Percentiles rank a stretch among this genome's conserved stretches.
Evolutionary conservation across 2,888 invertebrate species (phyloP).

Genomic region (Drosophila glabriapex): DNA sequence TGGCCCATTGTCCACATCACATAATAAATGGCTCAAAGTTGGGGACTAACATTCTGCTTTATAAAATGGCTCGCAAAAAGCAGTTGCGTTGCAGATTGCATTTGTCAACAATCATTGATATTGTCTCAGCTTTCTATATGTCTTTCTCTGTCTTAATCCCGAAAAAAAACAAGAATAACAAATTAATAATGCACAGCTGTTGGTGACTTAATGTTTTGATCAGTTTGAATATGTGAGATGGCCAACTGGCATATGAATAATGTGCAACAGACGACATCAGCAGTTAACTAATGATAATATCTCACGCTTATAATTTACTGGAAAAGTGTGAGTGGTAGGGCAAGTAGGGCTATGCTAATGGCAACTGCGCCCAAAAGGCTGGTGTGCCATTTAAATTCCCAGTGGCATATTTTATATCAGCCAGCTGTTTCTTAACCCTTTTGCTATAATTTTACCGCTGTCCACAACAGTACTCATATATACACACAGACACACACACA

Average conservation of each 20-base stretch:
- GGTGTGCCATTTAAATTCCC: conserved; percentile 54
- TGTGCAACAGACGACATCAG: conserved; percentile 43
- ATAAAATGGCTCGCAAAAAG: background rate
- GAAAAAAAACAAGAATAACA: background rate
- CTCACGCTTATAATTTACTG: conserved; percentile 16
- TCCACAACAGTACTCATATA: conserved; percentile 11
- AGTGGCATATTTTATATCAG: conserved; percentile 51
- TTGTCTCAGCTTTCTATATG: background rate
- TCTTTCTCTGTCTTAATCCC: background rate
- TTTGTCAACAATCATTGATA: background rate
- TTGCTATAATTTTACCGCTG: conserved; percentile 19
- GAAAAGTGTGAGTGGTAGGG: background rate
- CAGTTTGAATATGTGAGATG: conserved; percentile 1
- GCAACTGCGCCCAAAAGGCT: conserved; percentile 31
- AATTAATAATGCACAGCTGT: background rate
- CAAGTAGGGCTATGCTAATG: conserved; percentile 2
- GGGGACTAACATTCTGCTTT: too few species aligned
- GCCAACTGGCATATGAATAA: conserved; percentile 36
- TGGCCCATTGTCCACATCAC: background rate
- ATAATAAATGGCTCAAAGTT: background rate
- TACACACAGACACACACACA: background rate
- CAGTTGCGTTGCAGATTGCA: background rate
- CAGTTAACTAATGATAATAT: conserved; percentile 38
- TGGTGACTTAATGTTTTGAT: background rate
- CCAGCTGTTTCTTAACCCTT: conserved; percentile 42